phyloP scores from a whole-genome alignment of 2,888 invertebrate species.

The Callyntrura sp. region DNA sequence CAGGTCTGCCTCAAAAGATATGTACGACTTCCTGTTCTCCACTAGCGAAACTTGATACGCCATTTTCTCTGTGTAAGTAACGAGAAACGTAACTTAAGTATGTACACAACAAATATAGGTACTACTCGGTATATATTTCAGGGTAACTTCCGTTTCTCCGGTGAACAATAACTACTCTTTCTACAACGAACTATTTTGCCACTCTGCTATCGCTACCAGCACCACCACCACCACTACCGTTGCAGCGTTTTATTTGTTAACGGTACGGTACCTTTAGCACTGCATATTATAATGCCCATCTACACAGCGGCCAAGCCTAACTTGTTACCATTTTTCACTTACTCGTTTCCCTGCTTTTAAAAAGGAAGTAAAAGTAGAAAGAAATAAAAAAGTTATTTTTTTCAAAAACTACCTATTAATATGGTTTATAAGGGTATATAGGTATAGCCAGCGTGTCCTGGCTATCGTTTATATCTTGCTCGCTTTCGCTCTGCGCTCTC shows the following conservation, averaged over 20 bases:
- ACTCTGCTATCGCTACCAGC: not conserved
- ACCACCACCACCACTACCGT: too few species aligned
- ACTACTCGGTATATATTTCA: slow-evolving; percentile 30
- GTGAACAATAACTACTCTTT: slow-evolving; percentile 70
- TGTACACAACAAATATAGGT: not conserved
- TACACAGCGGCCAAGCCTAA: not conserved
- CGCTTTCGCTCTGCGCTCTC: not conserved
- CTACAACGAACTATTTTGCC: slow-evolving; percentile 11
- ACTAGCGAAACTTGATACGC: slow-evolving; percentile 2
- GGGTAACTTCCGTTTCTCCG: slow-evolving; percentile 67
- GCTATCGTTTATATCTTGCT: not conserved
- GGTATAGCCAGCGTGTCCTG: not conserved
- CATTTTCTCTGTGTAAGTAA: not conserved
- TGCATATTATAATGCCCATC: not conserved
- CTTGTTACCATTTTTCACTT: slow-evolving; percentile 60
- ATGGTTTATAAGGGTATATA: slow-evolving; percentile 13
- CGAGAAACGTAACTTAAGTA: not conserved
- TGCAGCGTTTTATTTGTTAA: not conserved
- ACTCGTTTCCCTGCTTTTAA: slow-evolving; percentile 23
- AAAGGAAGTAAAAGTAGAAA: not conserved
- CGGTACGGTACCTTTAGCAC: not conserved
- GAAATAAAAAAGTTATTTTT: slow-evolving; percentile 1
- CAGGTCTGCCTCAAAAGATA: not conserved
- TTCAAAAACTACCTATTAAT: not conserved
- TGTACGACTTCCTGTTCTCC: slow-evolving; percentile 19